Evolutionary conservation across 2,888 invertebrate genomes (phyloP).

Genomic region (Dendrolimus houi): DNA sequence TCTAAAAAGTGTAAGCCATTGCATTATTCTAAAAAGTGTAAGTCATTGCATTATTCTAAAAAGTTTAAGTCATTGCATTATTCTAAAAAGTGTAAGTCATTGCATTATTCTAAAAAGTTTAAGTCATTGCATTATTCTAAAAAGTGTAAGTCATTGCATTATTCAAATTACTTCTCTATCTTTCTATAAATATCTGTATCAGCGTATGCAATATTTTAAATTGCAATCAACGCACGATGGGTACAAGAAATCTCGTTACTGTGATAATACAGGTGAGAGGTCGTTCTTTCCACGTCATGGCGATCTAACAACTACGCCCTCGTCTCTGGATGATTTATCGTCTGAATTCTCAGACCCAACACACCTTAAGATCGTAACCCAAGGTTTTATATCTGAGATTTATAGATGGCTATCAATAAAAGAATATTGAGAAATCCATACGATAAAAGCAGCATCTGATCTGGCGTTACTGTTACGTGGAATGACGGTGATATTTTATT

Average conservation of each 20-base stretch:
- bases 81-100: no score
- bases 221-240: background rate
- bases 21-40: no score
- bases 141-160: no score
- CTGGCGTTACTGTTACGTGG: slow-evolving; percentile 27
- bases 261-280: background rate
- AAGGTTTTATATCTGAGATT: slow-evolving; percentile 43
- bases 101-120: no score
- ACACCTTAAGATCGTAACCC: slow-evolving; percentile 38
- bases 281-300: background rate
- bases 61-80: no score
- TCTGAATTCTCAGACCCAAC: slow-evolving; percentile 38
- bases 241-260: background rate
- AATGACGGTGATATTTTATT: slow-evolving; percentile 38
- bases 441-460: slow-evolving; percentile 38
- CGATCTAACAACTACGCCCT: background rate
- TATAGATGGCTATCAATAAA: slow-evolving; percentile 55
- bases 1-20: no score
- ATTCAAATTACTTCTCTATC: no score
- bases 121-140: no score
- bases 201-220: no score
- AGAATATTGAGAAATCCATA: slow-evolving; percentile 38
- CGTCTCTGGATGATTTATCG: slow-evolving; percentile 45
- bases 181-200: no score
- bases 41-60: no score